These are phyloP conservation scores for Agapornis canus DNA, from an alignment of 2,797 vertebrate species.

Conservation along the genomic window DNA sequence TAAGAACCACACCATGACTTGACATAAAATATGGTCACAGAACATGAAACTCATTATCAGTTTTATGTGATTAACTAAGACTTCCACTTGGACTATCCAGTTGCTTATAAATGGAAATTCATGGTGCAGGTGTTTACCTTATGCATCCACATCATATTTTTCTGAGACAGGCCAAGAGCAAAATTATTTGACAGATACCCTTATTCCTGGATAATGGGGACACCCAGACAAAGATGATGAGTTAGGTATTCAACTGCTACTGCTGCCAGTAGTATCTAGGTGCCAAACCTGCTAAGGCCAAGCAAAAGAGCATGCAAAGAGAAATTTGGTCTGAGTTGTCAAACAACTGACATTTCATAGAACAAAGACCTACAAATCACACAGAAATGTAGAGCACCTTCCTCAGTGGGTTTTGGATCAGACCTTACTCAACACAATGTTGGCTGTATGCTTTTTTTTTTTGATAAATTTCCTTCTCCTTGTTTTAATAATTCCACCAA, in stretches of 20 bases:
- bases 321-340: constrained; percentile 13
- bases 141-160: background rate
- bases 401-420: background rate
- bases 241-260: background rate
- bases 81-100: background rate
- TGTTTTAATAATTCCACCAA: constrained; percentile 36
- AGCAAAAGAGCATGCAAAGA: background rate
- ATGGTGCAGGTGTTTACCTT: background rate
- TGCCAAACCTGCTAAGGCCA: background rate
- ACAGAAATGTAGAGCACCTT: background rate
- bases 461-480: background rate
- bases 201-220: background rate
- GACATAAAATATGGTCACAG: background rate
- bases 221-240: background rate
- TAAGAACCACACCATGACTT: background rate
- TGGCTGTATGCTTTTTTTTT: background rate
- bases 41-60: background rate
- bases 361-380: background rate
- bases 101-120: background rate
- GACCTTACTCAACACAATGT: background rate
- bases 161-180: background rate
- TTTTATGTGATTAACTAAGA: background rate
- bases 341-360: background rate
- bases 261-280: background rate
- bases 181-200: background rate